Conservation (phyloP, 2,113 vertebrate species). For the Pachycephala philippinensis region DNA sequence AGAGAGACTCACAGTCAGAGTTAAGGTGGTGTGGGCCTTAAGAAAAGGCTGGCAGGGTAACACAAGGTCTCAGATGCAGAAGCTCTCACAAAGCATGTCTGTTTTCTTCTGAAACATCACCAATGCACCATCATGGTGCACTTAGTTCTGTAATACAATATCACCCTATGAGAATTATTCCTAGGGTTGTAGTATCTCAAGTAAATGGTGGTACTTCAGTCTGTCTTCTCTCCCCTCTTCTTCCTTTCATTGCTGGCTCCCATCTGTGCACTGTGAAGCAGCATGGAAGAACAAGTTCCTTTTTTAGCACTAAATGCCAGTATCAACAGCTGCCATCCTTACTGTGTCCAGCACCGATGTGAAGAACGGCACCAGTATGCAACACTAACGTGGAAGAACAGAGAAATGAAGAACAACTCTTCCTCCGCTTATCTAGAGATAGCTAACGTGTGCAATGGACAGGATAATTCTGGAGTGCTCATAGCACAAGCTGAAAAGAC, state of each 20-base stretch:
- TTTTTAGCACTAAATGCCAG: neutral
- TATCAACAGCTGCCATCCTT: neutral
- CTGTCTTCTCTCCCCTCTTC: neutral
- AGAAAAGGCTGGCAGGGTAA: neutral
- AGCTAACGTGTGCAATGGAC: neutral
- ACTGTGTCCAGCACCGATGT: neutral
- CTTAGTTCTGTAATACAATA: neutral
- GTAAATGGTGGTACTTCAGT: neutral
- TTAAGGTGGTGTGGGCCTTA: neutral
- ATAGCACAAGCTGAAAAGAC: neutral
- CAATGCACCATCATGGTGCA: neutral
- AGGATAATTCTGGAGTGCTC: neutral
- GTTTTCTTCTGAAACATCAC: neutral
- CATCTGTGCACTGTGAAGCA: neutral
- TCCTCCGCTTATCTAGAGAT: rapidly evolving
- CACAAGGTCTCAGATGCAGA: neutral
- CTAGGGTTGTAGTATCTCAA: neutral
- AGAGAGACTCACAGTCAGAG: neutral
- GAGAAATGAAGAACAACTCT: neutral
- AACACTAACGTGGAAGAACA: neutral
- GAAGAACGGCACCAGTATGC: neutral
- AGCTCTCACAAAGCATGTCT: neutral
- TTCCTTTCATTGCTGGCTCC: neutral
- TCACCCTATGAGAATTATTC: neutral
- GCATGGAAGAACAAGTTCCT: neutral